phyloP scores from a whole-genome alignment of 2,113 vertebrate genomes.

The Cavia porcellus region DNA sequence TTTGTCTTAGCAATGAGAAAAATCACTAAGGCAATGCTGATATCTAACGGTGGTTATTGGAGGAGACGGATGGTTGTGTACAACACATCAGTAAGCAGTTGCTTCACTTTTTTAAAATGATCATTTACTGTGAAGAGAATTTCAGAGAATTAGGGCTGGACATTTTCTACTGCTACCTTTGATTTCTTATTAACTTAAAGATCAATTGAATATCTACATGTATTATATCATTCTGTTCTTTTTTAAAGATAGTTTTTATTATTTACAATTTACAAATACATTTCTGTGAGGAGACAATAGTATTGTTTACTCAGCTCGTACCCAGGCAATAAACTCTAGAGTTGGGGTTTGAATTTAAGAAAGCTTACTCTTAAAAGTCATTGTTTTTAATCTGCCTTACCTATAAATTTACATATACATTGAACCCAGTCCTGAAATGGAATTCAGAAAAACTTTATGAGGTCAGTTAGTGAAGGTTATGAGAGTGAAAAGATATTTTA shows the following conservation, averaged over 20 bases:
- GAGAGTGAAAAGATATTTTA: not conserved
- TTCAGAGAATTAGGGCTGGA: not conserved
- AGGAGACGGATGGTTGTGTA: not conserved
- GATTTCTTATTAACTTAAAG: not conserved
- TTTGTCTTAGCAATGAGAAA: not conserved
- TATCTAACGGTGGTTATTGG: not conserved
- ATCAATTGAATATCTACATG: not conserved
- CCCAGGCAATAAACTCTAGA: not conserved
- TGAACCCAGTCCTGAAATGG: not conserved
- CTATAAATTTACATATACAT: not conserved
- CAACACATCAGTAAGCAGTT: not conserved
- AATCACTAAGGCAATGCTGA: not conserved
- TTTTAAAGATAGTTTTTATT: not conserved
- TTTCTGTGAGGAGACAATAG: not conserved
- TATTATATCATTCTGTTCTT: not conserved
- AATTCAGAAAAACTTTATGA: not conserved
- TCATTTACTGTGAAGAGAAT: not conserved
- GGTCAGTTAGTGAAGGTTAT: not conserved
- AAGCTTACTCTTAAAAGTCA: not conserved
- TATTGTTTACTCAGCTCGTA: not conserved
- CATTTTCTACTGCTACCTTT: not conserved
- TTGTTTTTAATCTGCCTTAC: not conserved
- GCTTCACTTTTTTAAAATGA: not conserved
- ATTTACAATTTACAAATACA: not conserved
- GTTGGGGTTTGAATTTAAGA: not conserved